Base-by-base conservation (phyloP, 2,797 vertebrate genomes). In the Gallinago nigripennis region DNA sequence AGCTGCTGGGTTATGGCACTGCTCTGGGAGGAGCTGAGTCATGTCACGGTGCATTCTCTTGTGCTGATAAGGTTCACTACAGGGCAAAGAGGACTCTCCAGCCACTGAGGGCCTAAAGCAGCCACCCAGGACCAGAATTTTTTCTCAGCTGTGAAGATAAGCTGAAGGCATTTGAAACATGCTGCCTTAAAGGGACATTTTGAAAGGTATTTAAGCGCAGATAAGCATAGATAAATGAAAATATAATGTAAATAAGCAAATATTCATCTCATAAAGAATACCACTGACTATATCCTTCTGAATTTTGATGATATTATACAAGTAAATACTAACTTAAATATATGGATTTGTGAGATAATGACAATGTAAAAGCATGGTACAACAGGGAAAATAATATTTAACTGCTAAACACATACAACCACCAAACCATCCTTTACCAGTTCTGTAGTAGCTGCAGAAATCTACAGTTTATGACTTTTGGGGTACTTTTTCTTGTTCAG, bases 221-320 rank as follows among this genome's bases (percentile, higher is more conserved):
- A 39, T 39, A 39, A 37, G 18, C 11, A 41, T 3, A 63, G 16
- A 73, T 33, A 72, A 73, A 83, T 51, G 13, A 86, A 82, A 48
- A 37, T n/a, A 39, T n/a, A 48, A 37, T n/a, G 35, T n/a, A 57
- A 82, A 61, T 30, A 63, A 80, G n/a, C 3, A 73, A 92, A 39
- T 41, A 81, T 53, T 87, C 20, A 57, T 63, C 39, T 72, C 23
- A 69, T 39, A 30, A 81, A 66, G 23, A 76, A 51, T 43, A 45
- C 4, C 21, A 66, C 16, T 31, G 18, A 46, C 23, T 60, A 23
- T 85, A 71, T 53, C 2, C 78, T 75, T 51, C 25, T 61, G 64
- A 79, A 80, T 93, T 92, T 95, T 37, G 24, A 60, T 43, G 7
- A 57, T 82, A 25, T 72, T 76, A 57, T 30, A 51, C 24, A 80